Percentiles rank a stretch among this genome's conserved stretches.
Conservation (phyloP, 1,140 invertebrate species). For the Theocolax elegans region DNA sequence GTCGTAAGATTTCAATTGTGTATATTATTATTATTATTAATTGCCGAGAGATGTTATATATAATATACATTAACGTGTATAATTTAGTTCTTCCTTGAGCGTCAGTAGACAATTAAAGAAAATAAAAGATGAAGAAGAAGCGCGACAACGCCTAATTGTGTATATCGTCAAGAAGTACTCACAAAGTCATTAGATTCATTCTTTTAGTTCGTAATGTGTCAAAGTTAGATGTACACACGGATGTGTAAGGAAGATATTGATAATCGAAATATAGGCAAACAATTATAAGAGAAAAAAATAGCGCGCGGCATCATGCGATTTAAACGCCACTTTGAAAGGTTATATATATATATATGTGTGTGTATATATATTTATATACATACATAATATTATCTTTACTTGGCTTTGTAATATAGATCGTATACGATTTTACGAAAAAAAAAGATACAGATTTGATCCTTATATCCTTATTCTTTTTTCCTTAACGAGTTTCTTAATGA, state of each 20-base stretch:
- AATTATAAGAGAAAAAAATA: constrained; percentile 44
- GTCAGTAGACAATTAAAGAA: constrained; percentile 19
- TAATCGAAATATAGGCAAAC: constrained; percentile 41
- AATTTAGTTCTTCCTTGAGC: constrained; percentile 28
- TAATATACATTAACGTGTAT: constrained; percentile 23
- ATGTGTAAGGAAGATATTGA: constrained; percentile 37
- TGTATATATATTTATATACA: constrained; percentile 3
- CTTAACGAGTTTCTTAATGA: background rate
- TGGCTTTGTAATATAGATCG: constrained; percentile 59
- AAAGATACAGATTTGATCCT: background rate
- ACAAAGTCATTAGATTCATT: constrained; percentile 67
- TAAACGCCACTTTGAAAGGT: constrained; percentile 41
- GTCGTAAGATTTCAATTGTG: constrained; percentile 31
- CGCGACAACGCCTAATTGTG: constrained; percentile 28
- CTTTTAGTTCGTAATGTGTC: constrained; percentile 62
- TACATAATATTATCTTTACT: constrained; percentile 32
- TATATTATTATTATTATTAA: constrained; percentile 30
- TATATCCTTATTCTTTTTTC: background rate
- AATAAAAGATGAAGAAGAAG: constrained; percentile 3
- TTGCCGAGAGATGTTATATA: constrained; percentile 18
- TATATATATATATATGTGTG: background rate
- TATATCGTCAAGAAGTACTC: constrained; percentile 52
- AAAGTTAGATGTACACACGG: constrained; percentile 50
- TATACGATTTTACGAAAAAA: constrained; percentile 53
- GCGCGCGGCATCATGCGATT: constrained; percentile 45